Evolutionary conservation across 2,888 invertebrate genomes (phyloP), one percentile per base, ranked within the genome.

Genomic region (Allolobophora icterica): DNA sequence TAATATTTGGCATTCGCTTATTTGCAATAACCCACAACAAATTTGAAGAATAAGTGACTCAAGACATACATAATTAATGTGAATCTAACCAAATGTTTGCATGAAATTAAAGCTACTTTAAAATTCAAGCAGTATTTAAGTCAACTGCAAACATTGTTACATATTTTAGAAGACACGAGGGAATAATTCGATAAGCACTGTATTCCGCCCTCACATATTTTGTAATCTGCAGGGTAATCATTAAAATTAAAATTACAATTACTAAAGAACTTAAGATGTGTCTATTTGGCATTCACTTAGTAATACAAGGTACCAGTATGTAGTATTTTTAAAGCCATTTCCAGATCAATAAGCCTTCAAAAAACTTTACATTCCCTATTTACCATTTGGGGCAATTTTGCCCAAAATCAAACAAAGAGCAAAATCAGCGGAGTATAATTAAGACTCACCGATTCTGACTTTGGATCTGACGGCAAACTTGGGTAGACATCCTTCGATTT

Each of bases 401-500:
- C 35, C 89, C 19, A 30, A n/a, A 71, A 89, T 58, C 58, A 24
- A 58, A 52, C 24, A 30, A 17, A 45, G 87, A 30, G 89, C 24
- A n/a, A 40, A 34, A 71, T 71, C 30, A 90, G 17, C 38, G 17
- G 24, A 21, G 0, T 71, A n/a, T 34, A 90, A n/a, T 21, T 30
- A 40, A n/a, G n/a, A 45, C 87, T 90, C 45, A 71, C 40, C 71
- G 21, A 89, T 35, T n/a, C 38, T 92, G 40, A 92, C 92, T 89
- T 83, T 84, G 24, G 58, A 58, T 34, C 90, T 89, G 1, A 34
- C 35, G 13, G 58, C 42, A 40, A 91, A 87, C 45, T 83, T 45
- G 24, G 91, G 91, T 90, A 92, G 40, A 35, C 45, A 30, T 30
- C 92, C 91, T 45, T 90, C 92, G 17, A 94, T 92, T 40, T 91